Percentiles rank a stretch among this genome's conserved stretches.
phyloP scores from a whole-genome alignment of 2,888 invertebrate genomes.

The Cerceris rybyensis region DNA sequence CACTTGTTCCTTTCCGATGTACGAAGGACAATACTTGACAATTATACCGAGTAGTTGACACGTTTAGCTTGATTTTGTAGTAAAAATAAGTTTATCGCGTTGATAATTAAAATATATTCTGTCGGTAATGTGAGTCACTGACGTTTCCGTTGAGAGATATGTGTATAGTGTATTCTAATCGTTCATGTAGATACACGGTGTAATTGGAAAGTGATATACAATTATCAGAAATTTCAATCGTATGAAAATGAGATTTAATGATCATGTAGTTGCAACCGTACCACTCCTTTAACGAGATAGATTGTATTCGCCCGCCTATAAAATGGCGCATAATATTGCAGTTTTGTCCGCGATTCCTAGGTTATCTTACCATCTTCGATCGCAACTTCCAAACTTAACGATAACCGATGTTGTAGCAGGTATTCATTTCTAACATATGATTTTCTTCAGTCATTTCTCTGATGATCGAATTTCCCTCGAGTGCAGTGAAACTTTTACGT shows the following conservation, averaged over 20 bases:
- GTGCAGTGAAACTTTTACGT: slow-evolving; percentile 27
- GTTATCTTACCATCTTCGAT: slow-evolving; percentile 72
- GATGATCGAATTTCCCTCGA: slow-evolving; percentile 11
- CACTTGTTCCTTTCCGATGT: too few relatives aligned
- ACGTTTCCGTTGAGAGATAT: too few relatives aligned
- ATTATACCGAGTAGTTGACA: too few relatives aligned
- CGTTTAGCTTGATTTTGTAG: too few relatives aligned
- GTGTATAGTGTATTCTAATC: too few relatives aligned
- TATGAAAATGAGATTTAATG: background rate
- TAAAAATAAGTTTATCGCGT: too few relatives aligned
- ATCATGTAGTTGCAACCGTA: background rate
- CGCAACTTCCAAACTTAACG: slow-evolving; percentile 69
- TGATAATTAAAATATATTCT: too few relatives aligned
- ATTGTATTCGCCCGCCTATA: slow-evolving; percentile 39
- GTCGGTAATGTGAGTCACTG: too few relatives aligned
- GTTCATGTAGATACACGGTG: too few relatives aligned
- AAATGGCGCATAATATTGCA: slow-evolving; percentile 61
- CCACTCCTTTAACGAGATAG: slow-evolving; percentile 3
- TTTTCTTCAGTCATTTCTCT: slow-evolving; percentile 16
- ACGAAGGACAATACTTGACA: too few relatives aligned
- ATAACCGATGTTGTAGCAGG: slow-evolving; percentile 74
- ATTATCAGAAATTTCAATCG: background rate
- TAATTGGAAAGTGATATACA: background rate
- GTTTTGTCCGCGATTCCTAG: slow-evolving; percentile 74
- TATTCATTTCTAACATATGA: slow-evolving; percentile 52